Evolutionary conservation across 2,113 vertebrate genomes (phyloP).

Genomic region (Muntiacus muntjak): DNA sequence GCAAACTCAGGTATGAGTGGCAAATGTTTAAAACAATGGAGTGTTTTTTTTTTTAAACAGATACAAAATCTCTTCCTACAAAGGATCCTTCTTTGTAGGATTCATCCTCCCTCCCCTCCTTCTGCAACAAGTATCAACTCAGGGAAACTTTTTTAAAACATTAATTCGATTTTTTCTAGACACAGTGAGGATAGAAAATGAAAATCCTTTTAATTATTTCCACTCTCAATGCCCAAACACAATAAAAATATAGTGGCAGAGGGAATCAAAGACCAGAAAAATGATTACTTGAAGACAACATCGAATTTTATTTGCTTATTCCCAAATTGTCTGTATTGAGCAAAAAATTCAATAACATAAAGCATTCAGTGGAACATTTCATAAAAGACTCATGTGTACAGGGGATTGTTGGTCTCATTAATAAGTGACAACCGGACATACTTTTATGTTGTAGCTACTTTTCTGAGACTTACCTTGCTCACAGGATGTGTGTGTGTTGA

Average conservation of each 20-base stretch:
- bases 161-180: slow-evolving; percentile 44
- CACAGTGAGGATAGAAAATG: slow-evolving; percentile 15
- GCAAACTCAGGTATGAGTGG: not conserved
- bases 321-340: slow-evolving; percentile 33
- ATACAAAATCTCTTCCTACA: not conserved
- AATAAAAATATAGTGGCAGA: slow-evolving; percentile 46
- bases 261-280: slow-evolving; percentile 49
- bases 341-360: slow-evolving; percentile 18
- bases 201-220: slow-evolving; percentile 66
- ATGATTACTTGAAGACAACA: slow-evolving; percentile 41
- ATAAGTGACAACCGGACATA: not conserved
- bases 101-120: not conserved
- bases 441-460: not conserved
- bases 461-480: not conserved
- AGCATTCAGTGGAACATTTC: slow-evolving; percentile 6
- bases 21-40: slow-evolving; percentile 9
- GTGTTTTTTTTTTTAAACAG: not conserved
- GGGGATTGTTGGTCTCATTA: slow-evolving; percentile 15
- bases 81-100: not conserved
- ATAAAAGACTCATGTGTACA: not conserved
- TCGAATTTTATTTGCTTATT: slow-evolving; percentile 63
- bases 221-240: slow-evolving; percentile 50
- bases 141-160: not conserved
- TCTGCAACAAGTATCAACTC: not conserved
- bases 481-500: not conserved